Base-by-base conservation (phyloP, 2,797 vertebrate genomes). In the Hydrolagus colliei region DNA sequence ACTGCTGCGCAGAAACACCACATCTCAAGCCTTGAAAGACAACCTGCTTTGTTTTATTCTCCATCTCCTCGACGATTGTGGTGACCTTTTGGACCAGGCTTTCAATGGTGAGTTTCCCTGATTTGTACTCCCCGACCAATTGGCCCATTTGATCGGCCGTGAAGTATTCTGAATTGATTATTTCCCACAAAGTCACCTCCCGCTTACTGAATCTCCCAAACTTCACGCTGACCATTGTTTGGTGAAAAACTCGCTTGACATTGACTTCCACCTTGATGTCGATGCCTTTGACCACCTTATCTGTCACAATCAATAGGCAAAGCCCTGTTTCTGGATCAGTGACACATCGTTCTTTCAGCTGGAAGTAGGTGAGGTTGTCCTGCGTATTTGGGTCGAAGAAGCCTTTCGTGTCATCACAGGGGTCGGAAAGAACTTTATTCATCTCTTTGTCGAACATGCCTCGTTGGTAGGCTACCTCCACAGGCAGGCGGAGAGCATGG, bases 91-190 rank as follows among this genome's bases (percentile, higher is more conserved):
- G 62, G 20, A 78, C 59, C 78, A 94, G 90, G 0, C 89, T 88
- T 61, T 86, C 85, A 61, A 86, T 4, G 0, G 82, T 91, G 86
- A 94, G 88, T 14, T 86, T 71, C 27, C 88, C 86, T 0, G 86
- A 90, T 0, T 0, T 87, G 88, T 88, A 93, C 8, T 89, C 74
- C 63, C 90, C 91, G 86, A 97, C 92, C 11, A 96, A 90, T 72
- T 95, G 92, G 88, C 94, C 91, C 77, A 95, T 90, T 88, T 90
- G 93, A 16, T 93, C 90, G 85, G 95, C 94, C 0, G 91, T 86
- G 85, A 96, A 86, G 90, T 94, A 95, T 16, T 93, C 87, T 11
- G 95, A 96, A 91, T 93, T 95, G 27, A 98, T 93, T 8, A 97
- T 91, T 75, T 97, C 96, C 96, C 96, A 97, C 11, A 96, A 88